Evolutionary conservation across 2,113 vertebrate species (phyloP), one percentile per base, ranked within the genome.

Genomic region (Cyprinodon brontotheroides): DNA sequence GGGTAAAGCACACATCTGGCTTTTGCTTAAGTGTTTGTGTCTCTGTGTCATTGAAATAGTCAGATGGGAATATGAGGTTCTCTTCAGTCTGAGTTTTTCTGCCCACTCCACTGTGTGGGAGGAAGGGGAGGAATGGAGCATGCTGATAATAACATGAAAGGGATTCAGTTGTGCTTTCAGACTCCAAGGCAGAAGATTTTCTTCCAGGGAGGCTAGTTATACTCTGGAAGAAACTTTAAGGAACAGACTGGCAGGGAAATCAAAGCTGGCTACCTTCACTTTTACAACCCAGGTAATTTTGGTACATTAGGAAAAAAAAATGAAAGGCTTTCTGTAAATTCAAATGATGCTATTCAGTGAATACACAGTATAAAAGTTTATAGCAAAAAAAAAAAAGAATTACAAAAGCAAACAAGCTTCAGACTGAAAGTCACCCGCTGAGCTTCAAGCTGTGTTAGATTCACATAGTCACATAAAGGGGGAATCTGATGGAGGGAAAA

Each of bases 81-180:
- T 71, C 61, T 62, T 11, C 65, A 59, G 72, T 75, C 40, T 41
- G 72, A 59, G 68, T 70, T 73, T 40, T 61, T 61, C 67, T 75
- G 65, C 81, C 74, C 70, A 66, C 71, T 79, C 63, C 43, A 3
- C 48, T n/a, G 20, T 71, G 74, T 79, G 75, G 86, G 80, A 85
- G 83, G 80, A 81, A 68, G 2, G 63, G 75, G 53, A 57, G 65
- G 59, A 61, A 70, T 41, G 62, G 66, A 90, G 69, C 82, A 87
- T 71, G 86, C 79, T 87, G 84, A 43, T 88, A 87, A 88, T 71
- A 80, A 87, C 82, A 85, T 78, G 85, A 67, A 71, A 78, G 77
- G 81, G 85, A 84, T 75, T 81, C 4, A 1, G 11, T 11, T 63
- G 77, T 29, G 61, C 65, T 41, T 68, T 65, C 41, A 71, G 62